Evolutionary conservation across 1,140 invertebrate genomes (phyloP).

Genomic region (Gonatopus flavifemur): DNA sequence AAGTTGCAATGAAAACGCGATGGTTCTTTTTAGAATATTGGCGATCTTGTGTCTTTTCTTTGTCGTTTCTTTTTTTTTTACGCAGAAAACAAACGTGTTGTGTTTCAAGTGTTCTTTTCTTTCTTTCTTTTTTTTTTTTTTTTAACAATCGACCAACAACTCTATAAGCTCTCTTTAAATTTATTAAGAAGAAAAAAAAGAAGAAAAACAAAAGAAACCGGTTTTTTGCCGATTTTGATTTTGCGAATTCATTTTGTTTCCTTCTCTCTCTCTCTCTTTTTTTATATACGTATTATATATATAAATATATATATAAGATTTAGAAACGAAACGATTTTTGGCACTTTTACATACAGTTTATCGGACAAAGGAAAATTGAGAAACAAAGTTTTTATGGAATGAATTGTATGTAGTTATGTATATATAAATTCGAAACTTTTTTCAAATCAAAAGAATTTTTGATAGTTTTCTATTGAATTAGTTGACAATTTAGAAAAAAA

Average conservation of each 20-base stretch:
- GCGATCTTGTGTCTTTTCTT: too few relatives aligned
- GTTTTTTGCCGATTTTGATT: constrained; percentile 1
- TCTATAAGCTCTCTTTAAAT: constrained; percentile 8
- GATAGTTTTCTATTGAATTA: constrained; percentile 34
- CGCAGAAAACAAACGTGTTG: too few relatives aligned
- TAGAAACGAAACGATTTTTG: constrained; percentile 12
- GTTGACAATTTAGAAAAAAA: constrained; percentile 20
- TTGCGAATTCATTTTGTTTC: too few relatives aligned
- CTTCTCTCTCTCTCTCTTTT: constrained; percentile 6
- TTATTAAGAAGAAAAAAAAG: not conserved
- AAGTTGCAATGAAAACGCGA: too few relatives aligned
- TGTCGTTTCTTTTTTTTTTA: too few relatives aligned
- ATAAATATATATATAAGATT: not conserved
- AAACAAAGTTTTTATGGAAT: constrained; percentile 18
- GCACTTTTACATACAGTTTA: constrained; percentile 28
- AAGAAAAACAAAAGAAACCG: constrained; percentile 12
- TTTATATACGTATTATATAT: too few relatives aligned
- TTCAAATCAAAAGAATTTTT: constrained; percentile 32
- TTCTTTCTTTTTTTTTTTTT: not conserved
- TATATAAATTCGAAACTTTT: constrained; percentile 36
- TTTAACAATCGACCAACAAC: constrained; percentile 19
- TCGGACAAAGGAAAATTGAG: not conserved
- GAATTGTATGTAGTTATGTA: constrained; percentile 31
- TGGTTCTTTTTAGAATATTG: too few relatives aligned
- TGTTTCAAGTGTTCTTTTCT: constrained; percentile 1